Conservation (phyloP, 2,888 invertebrate genomes). For the Notodonta dromedarius region DNA sequence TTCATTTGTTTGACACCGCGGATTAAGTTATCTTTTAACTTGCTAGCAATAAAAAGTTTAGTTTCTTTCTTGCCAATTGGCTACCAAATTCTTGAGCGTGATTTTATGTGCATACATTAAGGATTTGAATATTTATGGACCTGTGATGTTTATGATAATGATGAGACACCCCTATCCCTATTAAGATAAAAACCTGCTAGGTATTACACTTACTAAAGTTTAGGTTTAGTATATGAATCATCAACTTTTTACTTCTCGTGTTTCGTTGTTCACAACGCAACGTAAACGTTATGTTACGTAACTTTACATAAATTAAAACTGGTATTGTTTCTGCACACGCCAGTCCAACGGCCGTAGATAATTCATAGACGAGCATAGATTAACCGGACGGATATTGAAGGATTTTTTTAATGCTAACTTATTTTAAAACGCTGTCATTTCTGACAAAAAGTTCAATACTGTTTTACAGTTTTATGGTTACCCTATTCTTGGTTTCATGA, state of each 20-base stretch:
- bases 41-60: not conserved
- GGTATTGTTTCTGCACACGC: constrained; percentile 4
- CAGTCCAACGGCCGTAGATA: constrained; percentile 3
- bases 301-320: not conserved
- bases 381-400: not conserved
- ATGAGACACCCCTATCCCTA: no score
- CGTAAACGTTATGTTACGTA: not conserved
- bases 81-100: no score
- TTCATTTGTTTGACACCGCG: constrained; percentile 12
- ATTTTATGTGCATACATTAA: no score
- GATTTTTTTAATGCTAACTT: not conserved
- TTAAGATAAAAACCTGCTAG: no score
- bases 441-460: no score
- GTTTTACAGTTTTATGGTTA: no score
- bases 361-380: constrained; percentile 2
- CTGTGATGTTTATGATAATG: no score
- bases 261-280: not conserved
- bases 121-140: no score
- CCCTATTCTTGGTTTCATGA: no score
- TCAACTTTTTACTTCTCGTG: not conserved
- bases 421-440: no score
- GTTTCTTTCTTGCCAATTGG: no score
- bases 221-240: not conserved
- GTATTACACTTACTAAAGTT: no score
- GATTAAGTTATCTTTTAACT: constrained; percentile 11